Evolutionary conservation across 2,888 invertebrate genomes (phyloP).

Genomic region (Drosophila picticornis): DNA sequence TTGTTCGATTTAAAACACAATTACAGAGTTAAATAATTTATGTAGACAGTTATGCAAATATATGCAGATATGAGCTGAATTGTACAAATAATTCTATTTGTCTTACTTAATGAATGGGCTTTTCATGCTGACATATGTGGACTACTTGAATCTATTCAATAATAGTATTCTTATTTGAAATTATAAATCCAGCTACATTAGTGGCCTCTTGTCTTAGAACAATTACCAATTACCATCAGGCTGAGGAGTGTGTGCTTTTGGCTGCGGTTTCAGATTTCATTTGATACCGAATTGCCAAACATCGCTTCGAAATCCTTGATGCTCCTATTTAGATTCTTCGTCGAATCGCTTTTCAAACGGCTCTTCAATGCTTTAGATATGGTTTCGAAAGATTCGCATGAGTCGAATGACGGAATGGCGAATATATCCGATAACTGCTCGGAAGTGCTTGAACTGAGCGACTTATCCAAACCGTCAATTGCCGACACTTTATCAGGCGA

Average conservation of each 20-base stretch:
- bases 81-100: background rate
- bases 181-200: background rate
- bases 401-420: background rate
- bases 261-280: background rate
- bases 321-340: background rate
- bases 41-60: background rate
- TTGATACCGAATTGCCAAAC: background rate
- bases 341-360: background rate
- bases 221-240: background rate
- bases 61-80: background rate
- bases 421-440: background rate
- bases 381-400: constrained; percentile 5
- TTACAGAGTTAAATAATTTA: background rate
- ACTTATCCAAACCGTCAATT: background rate
- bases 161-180: background rate
- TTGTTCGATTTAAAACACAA: too few relatives aligned
- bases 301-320: background rate
- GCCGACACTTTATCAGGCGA: background rate
- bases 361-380: constrained; percentile 5
- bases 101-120: background rate
- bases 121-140: background rate
- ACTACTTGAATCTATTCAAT: background rate
- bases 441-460: background rate
- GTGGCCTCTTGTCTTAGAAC: background rate
- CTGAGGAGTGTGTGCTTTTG: background rate